Evolutionary conservation across 2,113 vertebrate species (phyloP).

Genomic region (Reinhardtius hippoglossoides): DNA sequence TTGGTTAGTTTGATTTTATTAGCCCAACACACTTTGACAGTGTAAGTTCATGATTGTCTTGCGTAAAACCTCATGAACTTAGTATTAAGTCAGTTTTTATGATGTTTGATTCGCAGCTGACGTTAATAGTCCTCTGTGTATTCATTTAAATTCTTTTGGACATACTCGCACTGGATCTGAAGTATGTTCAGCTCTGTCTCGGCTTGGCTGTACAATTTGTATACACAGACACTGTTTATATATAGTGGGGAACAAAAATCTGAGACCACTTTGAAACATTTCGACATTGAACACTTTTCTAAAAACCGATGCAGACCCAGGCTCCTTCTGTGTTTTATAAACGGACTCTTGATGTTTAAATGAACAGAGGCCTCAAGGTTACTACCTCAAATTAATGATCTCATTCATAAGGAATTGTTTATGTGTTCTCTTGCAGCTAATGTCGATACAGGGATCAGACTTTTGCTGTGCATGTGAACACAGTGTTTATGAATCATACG

Average conservation of each 20-base stretch:
- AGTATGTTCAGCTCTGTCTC: neutral
- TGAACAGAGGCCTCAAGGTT: neutral
- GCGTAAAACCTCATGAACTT: conserved; percentile 25
- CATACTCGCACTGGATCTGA: neutral
- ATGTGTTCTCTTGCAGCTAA: neutral
- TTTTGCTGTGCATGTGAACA: neutral
- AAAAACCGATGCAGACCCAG: neutral
- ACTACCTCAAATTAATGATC: conserved; percentile 6
- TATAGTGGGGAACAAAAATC: neutral
- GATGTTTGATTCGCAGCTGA: neutral
- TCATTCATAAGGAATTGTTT: conserved; percentile 6
- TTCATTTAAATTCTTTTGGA: neutral
- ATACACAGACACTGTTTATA: neutral
- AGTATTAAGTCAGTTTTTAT: neutral
- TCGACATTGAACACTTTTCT: neutral
- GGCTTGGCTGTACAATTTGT: neutral
- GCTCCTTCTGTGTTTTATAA: neutral
- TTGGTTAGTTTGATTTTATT: neutral
- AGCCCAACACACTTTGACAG: neutral
- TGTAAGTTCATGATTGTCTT: neutral
- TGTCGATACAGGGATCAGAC: neutral
- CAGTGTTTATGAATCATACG: conserved; percentile 11
- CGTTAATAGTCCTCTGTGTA: neutral
- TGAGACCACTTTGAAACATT: neutral
- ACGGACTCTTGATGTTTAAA: conserved; percentile 18